A percentile compares a stretch with the other conserved stretches of the same genome.
phyloP scores from a whole-genome alignment of 2,113 vertebrate species.

The Pteropus alecto region DNA sequence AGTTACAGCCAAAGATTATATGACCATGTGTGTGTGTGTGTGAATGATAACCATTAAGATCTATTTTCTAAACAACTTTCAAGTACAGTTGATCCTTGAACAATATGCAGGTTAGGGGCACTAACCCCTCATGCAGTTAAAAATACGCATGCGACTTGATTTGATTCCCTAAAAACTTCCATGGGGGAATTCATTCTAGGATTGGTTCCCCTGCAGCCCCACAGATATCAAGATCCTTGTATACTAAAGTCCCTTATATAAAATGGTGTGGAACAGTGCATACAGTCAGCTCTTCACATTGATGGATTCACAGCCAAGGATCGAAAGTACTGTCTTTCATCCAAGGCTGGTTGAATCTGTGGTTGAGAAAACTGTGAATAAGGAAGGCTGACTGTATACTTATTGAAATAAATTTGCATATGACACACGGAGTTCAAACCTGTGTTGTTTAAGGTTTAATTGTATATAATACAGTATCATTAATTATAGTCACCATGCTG shows the following conservation, averaged over 20 bases:
- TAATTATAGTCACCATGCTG: neutral
- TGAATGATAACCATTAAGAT: neutral
- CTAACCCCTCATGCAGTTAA: neutral
- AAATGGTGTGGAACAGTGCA: neutral
- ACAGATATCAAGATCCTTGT: neutral
- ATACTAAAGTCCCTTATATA: neutral
- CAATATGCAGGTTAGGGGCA: neutral
- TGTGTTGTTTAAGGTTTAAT: neutral
- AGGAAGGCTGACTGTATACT: neutral
- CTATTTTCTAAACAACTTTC: neutral
- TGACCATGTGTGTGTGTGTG: neutral
- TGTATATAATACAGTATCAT: neutral
- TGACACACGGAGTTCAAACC: neutral
- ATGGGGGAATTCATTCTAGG: neutral
- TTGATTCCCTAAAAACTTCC: neutral
- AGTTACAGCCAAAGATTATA: neutral
- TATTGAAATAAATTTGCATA: neutral
- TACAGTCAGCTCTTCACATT: neutral
- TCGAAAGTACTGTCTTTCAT: neutral
- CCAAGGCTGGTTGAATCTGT: neutral
- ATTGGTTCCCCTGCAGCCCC: neutral
- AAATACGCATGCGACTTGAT: neutral
- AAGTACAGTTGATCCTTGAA: neutral
- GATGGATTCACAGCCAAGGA: neutral
- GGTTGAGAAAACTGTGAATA: neutral